phyloP scores from a whole-genome alignment of 2,888 invertebrate genomes.

The Nudaria mundana region DNA sequence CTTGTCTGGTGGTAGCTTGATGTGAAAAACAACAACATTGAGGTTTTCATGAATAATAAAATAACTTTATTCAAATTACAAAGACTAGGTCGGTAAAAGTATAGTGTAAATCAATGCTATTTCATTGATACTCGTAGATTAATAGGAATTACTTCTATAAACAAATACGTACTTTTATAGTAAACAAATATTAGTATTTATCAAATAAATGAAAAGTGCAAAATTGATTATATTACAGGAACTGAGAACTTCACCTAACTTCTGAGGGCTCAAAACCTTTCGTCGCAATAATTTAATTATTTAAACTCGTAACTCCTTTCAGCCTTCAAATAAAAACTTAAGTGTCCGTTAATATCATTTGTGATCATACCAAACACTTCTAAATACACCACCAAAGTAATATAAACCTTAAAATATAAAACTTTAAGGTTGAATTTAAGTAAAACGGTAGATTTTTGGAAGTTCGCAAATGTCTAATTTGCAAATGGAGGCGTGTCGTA shows the following conservation, averaged over 20 bases:
- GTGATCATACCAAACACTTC: slow-evolving; percentile 29
- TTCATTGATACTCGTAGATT: too few species aligned
- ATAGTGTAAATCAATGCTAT: too few species aligned
- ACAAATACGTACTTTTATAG: too few species aligned
- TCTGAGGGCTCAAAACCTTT: slow-evolving; percentile 10
- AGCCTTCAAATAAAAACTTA: slow-evolving; percentile 35
- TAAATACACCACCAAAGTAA: not conserved
- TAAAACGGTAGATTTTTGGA: slow-evolving; percentile 19
- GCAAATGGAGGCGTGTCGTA: slow-evolving; percentile 76
- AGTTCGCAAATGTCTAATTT: slow-evolving; percentile 63
- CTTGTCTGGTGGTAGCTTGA: too few species aligned
- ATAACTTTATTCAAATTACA: too few species aligned
- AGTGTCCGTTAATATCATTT: slow-evolving; percentile 41
- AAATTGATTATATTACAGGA: not conserved
- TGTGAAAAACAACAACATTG: too few species aligned
- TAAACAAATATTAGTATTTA: too few species aligned
- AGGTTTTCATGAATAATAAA: too few species aligned
- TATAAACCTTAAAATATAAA: slow-evolving; percentile 15
- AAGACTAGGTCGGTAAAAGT: too few species aligned
- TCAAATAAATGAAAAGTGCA: not conserved
- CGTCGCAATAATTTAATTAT: slow-evolving; percentile 36
- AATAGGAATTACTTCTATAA: too few species aligned
- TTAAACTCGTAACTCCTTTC: slow-evolving; percentile 35
- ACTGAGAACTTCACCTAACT: not conserved
- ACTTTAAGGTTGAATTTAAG: slow-evolving; percentile 26